Conservation (phyloP, 2,888 invertebrate species). For the Gastrophysa polygoni region DNA sequence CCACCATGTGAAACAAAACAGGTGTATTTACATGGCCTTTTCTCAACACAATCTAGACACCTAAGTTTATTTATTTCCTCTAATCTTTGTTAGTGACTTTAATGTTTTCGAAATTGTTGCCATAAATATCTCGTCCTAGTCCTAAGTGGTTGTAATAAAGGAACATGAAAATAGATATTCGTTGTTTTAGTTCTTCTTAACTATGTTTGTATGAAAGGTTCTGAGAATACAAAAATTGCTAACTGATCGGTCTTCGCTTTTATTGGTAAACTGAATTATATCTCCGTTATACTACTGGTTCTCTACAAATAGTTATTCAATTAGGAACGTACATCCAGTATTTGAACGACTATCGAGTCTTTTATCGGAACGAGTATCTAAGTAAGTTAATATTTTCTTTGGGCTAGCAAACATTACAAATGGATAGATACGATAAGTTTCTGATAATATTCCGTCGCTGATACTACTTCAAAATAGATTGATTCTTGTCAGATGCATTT, state of each 20-base stretch:
- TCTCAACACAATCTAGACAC: not conserved
- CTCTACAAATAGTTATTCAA: not conserved
- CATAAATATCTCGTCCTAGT: not conserved
- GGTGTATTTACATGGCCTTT: slow-evolving; percentile 11
- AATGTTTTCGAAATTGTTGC: not conserved
- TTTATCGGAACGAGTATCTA: not conserved
- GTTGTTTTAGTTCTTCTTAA: not conserved
- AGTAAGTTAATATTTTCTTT: slow-evolving; percentile 19
- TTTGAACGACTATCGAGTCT: not conserved
- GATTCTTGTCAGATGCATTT: too few relatives aligned
- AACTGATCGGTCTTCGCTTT: not conserved
- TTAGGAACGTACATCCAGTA: not conserved
- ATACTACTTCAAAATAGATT: not conserved
- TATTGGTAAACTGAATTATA: not conserved
- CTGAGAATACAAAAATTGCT: not conserved
- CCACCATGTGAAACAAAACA: slow-evolving; percentile 16
- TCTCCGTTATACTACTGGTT: not conserved
- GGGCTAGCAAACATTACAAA: slow-evolving; percentile 19
- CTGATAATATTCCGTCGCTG: not conserved
- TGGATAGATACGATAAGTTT: slow-evolving; percentile 13
- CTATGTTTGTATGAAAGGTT: not conserved
- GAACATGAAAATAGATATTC: not conserved
- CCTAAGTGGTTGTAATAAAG: slow-evolving; percentile 1
- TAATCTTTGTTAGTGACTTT: not conserved
- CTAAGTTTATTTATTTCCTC: slow-evolving; percentile 12